Evolutionary conservation across 2,888 invertebrate species (phyloP).

Genomic region (Leptinotarsa rubiginosa): DNA sequence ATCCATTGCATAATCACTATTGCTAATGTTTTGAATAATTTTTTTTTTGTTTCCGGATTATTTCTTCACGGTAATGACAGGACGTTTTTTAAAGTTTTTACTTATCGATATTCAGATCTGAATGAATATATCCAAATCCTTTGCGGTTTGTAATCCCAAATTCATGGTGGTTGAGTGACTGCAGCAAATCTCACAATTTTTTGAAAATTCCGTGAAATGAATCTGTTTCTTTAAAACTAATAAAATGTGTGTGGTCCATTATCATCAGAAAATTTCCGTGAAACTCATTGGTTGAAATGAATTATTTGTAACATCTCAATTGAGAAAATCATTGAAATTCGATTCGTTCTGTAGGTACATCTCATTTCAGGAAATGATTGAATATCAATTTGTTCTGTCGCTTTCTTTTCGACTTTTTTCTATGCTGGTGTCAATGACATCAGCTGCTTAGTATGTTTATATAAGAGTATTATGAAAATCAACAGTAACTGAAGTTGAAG

Average conservation of each 20-base stretch:
- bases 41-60: neutral
- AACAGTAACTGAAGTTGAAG: too few relatives aligned
- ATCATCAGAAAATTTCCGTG: neutral
- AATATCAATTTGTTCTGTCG: neutral
- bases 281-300: neutral
- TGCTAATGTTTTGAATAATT: neutral
- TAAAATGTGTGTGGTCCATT: neutral
- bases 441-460: too few relatives aligned
- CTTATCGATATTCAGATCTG: constrained; percentile 15
- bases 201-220: constrained; percentile 23
- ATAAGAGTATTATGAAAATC: too few relatives aligned
- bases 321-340: neutral
- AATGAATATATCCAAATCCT: constrained; percentile 26
- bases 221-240: constrained; percentile 13
- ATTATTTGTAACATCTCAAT: constrained; percentile 1
- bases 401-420: neutral
- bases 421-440: too few relatives aligned
- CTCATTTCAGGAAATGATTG: neutral
- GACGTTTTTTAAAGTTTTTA: neutral
- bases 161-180: constrained; percentile 27
- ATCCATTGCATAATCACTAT: neutral
- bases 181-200: constrained; percentile 26
- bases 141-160: constrained; percentile 32
- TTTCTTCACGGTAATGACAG: neutral
- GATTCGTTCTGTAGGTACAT: neutral